These are phyloP conservation scores for Clistopyga incitator DNA, from an alignment of 2,888 invertebrate genomes.

Conservation along the genomic window DNA sequence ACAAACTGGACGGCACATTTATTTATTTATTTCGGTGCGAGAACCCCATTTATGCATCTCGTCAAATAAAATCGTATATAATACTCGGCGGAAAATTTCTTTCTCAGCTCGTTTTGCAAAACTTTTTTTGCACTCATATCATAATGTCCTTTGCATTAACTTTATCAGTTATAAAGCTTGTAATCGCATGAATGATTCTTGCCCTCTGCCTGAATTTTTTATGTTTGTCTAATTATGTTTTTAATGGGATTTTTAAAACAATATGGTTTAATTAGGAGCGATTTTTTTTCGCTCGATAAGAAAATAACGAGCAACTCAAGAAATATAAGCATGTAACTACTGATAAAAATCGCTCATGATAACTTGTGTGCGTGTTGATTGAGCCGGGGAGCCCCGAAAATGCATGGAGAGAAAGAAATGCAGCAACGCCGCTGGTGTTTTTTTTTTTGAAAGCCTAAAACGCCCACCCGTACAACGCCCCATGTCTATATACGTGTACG, in stretches of 20 bases:
- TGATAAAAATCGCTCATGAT: not conserved
- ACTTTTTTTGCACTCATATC: no score
- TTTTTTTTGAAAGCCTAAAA: constrained; percentile 61
- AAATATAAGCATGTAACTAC: not conserved
- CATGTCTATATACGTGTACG: not conserved
- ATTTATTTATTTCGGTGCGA: not conserved
- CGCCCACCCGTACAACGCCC: constrained; percentile 68
- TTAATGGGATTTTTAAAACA: not conserved
- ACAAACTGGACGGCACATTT: no score
- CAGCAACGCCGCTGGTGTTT: constrained; percentile 19
- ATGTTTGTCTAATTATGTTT: not conserved
- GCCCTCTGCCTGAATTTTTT: not conserved
- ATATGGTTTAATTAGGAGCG: no score
- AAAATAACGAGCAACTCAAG: not conserved
- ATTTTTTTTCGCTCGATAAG: not conserved
- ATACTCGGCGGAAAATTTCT: no score
- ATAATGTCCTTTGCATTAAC: not conserved
- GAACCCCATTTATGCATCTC: no score
- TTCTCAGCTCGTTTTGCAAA: no score
- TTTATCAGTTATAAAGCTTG: not conserved
- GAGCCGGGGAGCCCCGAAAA: not conserved
- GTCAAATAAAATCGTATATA: no score
- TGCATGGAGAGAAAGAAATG: not conserved
- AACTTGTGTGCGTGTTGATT: constrained; percentile 3
- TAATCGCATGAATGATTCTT: not conserved